phyloP scores from a whole-genome alignment of 2,113 vertebrate genomes.

The Anser brachyrhynchus region DNA sequence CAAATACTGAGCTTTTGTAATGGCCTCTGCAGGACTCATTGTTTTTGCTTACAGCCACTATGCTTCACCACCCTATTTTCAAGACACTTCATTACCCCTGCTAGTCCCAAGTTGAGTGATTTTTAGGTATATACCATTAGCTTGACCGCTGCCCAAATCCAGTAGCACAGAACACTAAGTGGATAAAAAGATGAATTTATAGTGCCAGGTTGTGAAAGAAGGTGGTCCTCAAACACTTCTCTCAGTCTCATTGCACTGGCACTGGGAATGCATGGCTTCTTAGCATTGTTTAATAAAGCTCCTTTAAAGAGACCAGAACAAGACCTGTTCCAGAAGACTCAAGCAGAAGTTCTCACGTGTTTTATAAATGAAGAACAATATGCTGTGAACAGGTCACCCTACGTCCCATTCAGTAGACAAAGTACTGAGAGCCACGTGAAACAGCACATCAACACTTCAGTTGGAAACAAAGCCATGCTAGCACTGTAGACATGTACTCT shows the following conservation, averaged over 20 bases:
- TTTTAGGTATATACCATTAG: neutral
- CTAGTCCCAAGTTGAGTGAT: neutral
- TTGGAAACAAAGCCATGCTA: neutral
- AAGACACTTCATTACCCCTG: neutral
- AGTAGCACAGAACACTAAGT: neutral
- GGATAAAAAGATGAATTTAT: neutral
- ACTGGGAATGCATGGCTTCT: neutral
- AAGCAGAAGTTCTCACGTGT: neutral
- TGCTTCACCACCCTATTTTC: neutral
- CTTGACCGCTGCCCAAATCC: neutral
- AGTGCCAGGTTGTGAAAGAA: neutral
- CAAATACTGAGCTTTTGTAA: constrained; percentile 16
- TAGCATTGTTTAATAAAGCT: neutral
- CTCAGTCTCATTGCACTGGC: neutral
- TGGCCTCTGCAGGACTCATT: neutral
- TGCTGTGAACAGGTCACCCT: neutral
- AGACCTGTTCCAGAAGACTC: neutral
- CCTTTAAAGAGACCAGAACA: neutral
- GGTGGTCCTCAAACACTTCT: neutral
- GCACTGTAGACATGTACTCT: rapidly evolving
- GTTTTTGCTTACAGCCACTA: neutral
- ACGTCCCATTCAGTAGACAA: neutral
- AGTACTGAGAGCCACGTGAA: neutral
- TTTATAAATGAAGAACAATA: neutral
- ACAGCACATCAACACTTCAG: neutral